Evolutionary conservation across 2,888 invertebrate genomes (phyloP).

Genomic region (Rugalucina vietnamica): DNA sequence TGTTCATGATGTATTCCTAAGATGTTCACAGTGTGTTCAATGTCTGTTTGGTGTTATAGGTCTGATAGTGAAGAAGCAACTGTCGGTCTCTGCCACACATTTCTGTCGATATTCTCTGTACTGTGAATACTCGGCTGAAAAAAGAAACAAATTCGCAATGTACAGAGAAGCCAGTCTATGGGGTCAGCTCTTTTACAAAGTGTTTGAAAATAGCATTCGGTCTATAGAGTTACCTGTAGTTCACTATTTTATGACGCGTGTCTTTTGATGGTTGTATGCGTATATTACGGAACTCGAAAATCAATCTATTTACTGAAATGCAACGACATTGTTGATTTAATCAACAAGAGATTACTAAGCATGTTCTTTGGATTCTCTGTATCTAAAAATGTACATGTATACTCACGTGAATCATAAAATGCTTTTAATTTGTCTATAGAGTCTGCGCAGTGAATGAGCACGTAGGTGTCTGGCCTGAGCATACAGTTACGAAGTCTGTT

Average conservation of each 20-base stretch:
- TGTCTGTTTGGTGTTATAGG: conserved; percentile 19
- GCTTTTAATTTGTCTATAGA: conserved; percentile 27
- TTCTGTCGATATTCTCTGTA: conserved; percentile 41
- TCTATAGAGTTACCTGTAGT: no score
- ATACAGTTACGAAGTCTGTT: conserved; percentile 36
- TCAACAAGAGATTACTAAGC: no score
- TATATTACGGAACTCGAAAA: no score
- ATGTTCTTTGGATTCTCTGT: no score
- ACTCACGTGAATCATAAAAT: conserved; percentile 54
- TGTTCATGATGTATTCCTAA: no score
- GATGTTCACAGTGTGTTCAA: no score
- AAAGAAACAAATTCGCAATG: not conserved
- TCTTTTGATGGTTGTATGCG: no score
- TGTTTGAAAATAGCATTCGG: no score
- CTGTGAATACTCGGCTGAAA: conserved; percentile 53
- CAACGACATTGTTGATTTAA: no score
- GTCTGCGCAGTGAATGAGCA: conserved; percentile 51
- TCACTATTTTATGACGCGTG: no score
- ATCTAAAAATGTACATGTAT: not conserved
- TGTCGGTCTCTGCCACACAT: conserved; percentile 45
- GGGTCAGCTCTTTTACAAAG: not conserved
- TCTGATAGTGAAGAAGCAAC: conserved; percentile 52
- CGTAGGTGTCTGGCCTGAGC: conserved; percentile 50
- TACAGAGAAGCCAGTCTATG: not conserved
- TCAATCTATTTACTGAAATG: no score